Percentiles rank a stretch among this genome's conserved stretches.
These are phyloP conservation scores for Hydractinia symbiolongicarpus DNA, from an alignment of 30 jellyfish, hydroid and myxozoan genomes.

Conservation along the genomic window DNA sequence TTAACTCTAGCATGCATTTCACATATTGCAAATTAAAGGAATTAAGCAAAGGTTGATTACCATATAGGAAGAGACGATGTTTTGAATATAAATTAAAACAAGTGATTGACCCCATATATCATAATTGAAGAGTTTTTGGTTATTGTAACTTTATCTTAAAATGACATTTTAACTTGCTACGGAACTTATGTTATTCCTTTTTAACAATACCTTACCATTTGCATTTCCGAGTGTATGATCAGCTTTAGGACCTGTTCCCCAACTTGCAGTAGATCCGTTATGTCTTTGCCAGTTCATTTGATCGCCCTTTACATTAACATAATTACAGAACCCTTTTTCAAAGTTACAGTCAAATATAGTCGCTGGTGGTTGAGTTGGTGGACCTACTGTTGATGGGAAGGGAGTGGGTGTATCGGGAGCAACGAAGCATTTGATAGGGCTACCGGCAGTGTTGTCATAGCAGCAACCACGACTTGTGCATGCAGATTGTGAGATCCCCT, in stretches of 20 bases:
- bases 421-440: constrained; percentile 67
- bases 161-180: no score
- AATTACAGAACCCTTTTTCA: constrained; percentile 77
- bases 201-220: constrained; percentile 37
- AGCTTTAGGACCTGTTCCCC: constrained; percentile 77
- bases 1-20: no score
- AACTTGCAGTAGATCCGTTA: constrained; percentile 76
- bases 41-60: no score
- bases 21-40: no score
- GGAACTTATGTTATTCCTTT: no score
- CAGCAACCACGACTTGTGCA: constrained; percentile 94
- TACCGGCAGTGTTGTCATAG: constrained; percentile 48
- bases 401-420: constrained; percentile 36
- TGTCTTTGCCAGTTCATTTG: constrained; percentile 80
- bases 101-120: no score
- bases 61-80: no score
- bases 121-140: no score
- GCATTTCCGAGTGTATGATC: constrained; percentile 87
- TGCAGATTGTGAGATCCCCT: constrained; percentile 34
- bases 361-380: constrained; percentile 88
- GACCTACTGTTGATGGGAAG: constrained; percentile 44
- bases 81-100: no score
- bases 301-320: constrained; percentile 53
- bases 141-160: no score
- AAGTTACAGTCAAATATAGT: constrained; percentile 82